Conservation (phyloP, 2,888 invertebrate species). For the Bibio marci region DNA sequence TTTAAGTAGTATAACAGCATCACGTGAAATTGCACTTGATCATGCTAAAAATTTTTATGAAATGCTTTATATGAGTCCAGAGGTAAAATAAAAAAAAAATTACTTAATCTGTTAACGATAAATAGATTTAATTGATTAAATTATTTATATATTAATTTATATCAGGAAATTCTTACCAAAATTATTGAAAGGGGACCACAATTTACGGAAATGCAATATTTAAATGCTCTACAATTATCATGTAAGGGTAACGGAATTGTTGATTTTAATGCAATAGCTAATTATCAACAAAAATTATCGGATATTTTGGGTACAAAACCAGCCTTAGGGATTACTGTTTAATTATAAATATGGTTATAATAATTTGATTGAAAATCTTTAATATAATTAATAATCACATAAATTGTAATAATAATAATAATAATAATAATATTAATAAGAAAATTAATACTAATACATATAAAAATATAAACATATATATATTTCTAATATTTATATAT, state of each 20-base stretch:
- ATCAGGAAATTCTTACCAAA: slow-evolving; percentile 68
- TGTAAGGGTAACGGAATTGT: slow-evolving; percentile 40
- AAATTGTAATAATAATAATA: too few relatives aligned
- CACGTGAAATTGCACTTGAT: slow-evolving; percentile 68
- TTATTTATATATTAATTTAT: slow-evolving; percentile 11
- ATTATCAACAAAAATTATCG: slow-evolving; percentile 60
- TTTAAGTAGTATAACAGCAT: slow-evolving; percentile 66
- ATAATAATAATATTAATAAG: too few relatives aligned
- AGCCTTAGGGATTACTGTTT: slow-evolving; percentile 66
- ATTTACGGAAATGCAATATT: slow-evolving; percentile 76
- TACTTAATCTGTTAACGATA: too few relatives aligned
- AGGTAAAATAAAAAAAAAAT: slow-evolving; percentile 33
- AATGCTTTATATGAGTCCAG: slow-evolving; percentile 62
- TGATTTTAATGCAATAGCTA: slow-evolving; percentile 38
- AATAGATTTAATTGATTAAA: too few relatives aligned
- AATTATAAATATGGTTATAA: too few relatives aligned
- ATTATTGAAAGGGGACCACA: slow-evolving; percentile 77
- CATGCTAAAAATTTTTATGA: slow-evolving; percentile 81
- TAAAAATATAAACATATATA: too few relatives aligned
- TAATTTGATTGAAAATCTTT: too few relatives aligned
- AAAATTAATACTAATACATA: too few relatives aligned
- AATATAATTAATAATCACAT: too few relatives aligned
- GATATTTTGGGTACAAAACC: slow-evolving; percentile 54
- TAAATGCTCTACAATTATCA: slow-evolving; percentile 66
- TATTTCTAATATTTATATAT: too few relatives aligned